phyloP scores from a whole-genome alignment of 1,140 invertebrate genomes.

The Doryteuthis pealeii region DNA sequence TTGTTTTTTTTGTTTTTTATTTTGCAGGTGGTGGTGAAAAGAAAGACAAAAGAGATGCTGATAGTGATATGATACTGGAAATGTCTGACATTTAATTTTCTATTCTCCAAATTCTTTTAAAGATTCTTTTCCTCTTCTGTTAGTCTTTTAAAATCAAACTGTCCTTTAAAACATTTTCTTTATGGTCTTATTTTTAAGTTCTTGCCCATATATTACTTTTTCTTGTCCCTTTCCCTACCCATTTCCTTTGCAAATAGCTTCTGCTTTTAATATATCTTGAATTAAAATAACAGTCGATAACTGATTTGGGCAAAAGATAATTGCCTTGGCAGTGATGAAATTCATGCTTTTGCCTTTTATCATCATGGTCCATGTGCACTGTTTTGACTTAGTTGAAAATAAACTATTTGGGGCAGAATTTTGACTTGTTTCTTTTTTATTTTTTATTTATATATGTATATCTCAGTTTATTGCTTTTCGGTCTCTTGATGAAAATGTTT shows the following conservation, averaged over 20 bases:
- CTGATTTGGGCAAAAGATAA: too few species aligned
- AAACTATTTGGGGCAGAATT: too few species aligned
- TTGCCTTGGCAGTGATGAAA: too few species aligned
- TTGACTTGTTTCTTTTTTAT: too few species aligned
- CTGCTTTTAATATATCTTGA: neutral
- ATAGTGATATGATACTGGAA: conserved; percentile 5
- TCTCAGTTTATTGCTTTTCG: too few species aligned
- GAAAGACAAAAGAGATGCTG: conserved; percentile 48
- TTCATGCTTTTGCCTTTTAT: too few species aligned
- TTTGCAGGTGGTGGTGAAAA: conserved; percentile 38
- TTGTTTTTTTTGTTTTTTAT: conserved; percentile 17
- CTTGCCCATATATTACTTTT: neutral
- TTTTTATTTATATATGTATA: too few species aligned
- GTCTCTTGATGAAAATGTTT: too few species aligned
- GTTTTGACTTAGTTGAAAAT: too few species aligned
- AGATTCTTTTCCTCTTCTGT: neutral
- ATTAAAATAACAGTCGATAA: too few species aligned
- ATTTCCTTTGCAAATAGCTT: neutral
- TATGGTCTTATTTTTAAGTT: neutral
- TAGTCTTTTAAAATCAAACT: neutral
- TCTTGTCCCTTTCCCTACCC: neutral
- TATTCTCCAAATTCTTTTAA: too few species aligned
- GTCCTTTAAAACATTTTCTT: neutral
- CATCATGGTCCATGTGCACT: too few species aligned
- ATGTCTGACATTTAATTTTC: neutral